These are phyloP conservation scores for Drosophila subsilvestris DNA, from an alignment of 2,888 invertebrate genomes.

Conservation along the genomic window DNA sequence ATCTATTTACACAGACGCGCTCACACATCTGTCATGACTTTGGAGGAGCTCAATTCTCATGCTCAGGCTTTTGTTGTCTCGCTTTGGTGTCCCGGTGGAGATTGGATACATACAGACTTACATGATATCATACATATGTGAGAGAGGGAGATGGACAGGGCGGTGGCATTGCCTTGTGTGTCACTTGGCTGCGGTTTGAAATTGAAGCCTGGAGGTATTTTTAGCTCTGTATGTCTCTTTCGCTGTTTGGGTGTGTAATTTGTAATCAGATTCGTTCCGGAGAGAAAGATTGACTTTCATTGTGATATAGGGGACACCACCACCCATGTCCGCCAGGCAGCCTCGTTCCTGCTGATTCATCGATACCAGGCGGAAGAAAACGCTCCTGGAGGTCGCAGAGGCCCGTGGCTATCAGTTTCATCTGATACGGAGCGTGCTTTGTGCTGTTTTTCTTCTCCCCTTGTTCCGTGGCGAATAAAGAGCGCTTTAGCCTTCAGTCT, in stretches of 20 bases:
- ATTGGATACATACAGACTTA: neutral
- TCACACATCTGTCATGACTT: slow-evolving; percentile 11
- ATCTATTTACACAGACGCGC: slow-evolving; percentile 61
- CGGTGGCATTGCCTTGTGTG: slow-evolving; percentile 56
- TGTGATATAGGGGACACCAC: slow-evolving; percentile 21
- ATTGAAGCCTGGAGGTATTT: slow-evolving; percentile 66
- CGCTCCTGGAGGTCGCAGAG: slow-evolving; percentile 25
- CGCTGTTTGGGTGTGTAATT: neutral
- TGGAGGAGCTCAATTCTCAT: slow-evolving; percentile 26
- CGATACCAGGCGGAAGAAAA: slow-evolving; percentile 16
- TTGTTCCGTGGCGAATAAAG: neutral
- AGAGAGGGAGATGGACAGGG: slow-evolving; percentile 1
- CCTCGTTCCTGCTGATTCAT: slow-evolving; percentile 28
- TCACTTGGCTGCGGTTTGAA: slow-evolving; percentile 74
- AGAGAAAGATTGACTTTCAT: slow-evolving; percentile 29
- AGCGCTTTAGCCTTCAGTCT: slow-evolving; percentile 2
- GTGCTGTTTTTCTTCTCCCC: slow-evolving; percentile 10
- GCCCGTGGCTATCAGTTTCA: slow-evolving; percentile 24
- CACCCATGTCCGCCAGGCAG: neutral
- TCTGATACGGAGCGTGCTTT: slow-evolving; percentile 24
- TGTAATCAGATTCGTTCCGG: slow-evolving; percentile 1
- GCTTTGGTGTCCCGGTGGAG: neutral
- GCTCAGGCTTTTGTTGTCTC: slow-evolving; percentile 23
- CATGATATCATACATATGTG: no score
- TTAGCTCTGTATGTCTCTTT: slow-evolving; percentile 42